Evolutionary conservation across 2,888 invertebrate genomes (phyloP).

Genomic region (Notocelia uddmanniana): DNA sequence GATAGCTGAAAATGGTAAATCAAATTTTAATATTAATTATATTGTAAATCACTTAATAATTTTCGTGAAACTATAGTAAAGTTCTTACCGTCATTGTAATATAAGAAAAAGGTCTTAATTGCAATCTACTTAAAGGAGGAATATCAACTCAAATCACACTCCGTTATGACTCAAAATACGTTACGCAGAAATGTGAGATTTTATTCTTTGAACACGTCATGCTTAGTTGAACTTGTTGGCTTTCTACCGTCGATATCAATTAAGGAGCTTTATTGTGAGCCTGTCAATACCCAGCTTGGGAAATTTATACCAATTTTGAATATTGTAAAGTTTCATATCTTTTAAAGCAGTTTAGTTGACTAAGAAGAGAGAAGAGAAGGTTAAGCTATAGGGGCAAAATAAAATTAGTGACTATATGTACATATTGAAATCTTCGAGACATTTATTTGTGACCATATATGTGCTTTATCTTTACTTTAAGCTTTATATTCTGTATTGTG

Average conservation of each 20-base stretch:
- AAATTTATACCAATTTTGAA: background rate
- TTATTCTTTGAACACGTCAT: background rate
- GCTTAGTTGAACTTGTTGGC: slow-evolving; percentile 7
- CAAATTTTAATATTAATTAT: background rate
- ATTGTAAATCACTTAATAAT: background rate
- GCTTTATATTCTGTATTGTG: no score
- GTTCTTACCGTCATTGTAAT: background rate
- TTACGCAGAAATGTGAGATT: background rate
- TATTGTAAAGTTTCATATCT: background rate
- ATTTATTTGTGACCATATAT: no score
- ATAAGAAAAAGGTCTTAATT: background rate
- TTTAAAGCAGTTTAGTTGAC: slow-evolving; percentile 4
- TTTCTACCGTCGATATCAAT: slow-evolving; percentile 10
- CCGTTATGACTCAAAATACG: background rate
- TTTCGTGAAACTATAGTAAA: slow-evolving; percentile 17
- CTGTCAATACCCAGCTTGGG: slow-evolving; percentile 11
- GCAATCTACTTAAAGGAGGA: background rate
- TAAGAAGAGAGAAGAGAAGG: background rate
- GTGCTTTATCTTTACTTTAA: no score
- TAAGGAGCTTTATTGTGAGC: slow-evolving; percentile 6
- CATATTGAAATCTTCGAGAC: no score
- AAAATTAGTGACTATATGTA: no score
- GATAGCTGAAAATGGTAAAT: background rate
- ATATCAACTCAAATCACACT: background rate
- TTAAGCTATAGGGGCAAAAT: background rate